Evolutionary conservation across 2,888 invertebrate genomes (phyloP).

Genomic region (Mesorhabditis belari): DNA sequence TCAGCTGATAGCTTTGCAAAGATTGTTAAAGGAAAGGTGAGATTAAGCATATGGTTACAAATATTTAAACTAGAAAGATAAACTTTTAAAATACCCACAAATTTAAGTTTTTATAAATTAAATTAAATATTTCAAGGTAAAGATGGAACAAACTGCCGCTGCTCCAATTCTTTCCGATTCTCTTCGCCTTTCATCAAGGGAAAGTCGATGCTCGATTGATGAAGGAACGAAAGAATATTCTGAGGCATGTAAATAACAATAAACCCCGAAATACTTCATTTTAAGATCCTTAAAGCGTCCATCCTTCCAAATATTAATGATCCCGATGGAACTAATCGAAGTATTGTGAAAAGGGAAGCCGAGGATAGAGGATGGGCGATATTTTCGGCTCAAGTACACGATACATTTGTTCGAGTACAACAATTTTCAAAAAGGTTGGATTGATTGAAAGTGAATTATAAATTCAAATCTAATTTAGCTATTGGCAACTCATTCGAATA

Average conservation of each 20-base stretch:
- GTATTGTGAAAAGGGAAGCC: too few relatives aligned
- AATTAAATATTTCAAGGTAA: constrained; percentile 60
- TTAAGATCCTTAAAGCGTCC: constrained; percentile 14
- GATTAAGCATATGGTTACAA: too few relatives aligned
- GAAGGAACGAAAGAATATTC: constrained; percentile 23
- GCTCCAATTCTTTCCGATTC: constrained; percentile 3
- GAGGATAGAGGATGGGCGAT: constrained; percentile 57
- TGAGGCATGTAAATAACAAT: constrained; percentile 4
- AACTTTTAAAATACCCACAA: too few relatives aligned
- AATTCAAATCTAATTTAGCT: background rate
- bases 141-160: background rate
- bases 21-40: constrained; percentile 33
- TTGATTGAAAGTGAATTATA: too few relatives aligned
- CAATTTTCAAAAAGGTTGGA: constrained; percentile 16
- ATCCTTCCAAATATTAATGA: constrained; percentile 15
- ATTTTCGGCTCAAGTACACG: constrained; percentile 19
- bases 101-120: too few relatives aligned
- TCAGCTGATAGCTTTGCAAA: constrained; percentile 44
- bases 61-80: too few relatives aligned
- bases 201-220: constrained; percentile 25
- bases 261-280: too few relatives aligned
- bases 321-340: background rate
- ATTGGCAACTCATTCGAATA: constrained; percentile 12
- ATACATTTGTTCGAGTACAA: constrained; percentile 24
- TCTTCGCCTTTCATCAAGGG: constrained; percentile 19